Evolutionary conservation across 2,797 vertebrate genomes (phyloP), one percentile per base, ranked within the genome.

Genomic region (Chromobotia macracanthus): DNA sequence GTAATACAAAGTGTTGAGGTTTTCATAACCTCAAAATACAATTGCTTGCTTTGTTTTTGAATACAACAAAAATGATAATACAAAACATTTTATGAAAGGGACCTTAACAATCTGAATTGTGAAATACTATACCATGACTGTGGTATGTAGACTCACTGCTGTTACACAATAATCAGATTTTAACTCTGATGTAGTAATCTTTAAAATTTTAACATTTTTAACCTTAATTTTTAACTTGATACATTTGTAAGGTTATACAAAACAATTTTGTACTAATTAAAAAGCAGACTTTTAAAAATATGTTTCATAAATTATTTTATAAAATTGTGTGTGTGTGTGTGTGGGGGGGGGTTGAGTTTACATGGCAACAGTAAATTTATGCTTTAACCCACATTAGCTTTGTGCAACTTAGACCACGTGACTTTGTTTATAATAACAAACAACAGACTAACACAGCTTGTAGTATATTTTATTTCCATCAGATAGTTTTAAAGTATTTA

Each of bases 101-200:
- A 76, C 16, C 63, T 28, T 15, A 35, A 44, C 61, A 50, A 75
- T 21, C 61, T 44, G n/a, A 35, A 55, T 50, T 66, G 35, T 76
- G 6, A 75, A 44, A 44, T n/a, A 28, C 63, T 55, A 15, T 41
- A n/a, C n/a, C 7, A 11, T 50, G 12, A 35, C 28, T 63, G 44
- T 28, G n/a, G n/a, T n/a, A n/a, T n/a, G n/a, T n/a, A n/a, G n/a
- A n/a, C n/a, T n/a, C n/a, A n/a, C n/a, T n/a, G n/a, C n/a, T 70
- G 35, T 55, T 38, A 44, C 31, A 72, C 15, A 41, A 3, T 6
- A 72, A 72, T 72, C 13, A 23, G 13, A 2, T 71, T 25, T 56
- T 0, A 44, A 44, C 21, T 44, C 41, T 44, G 2, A 65, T 56
- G 16, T n/a, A n/a, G 13, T 75, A 6, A 16, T 66, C 18, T 75